phyloP scores from a whole-genome alignment of 2,888 invertebrate genomes.

The Macroteleia sp. region DNA sequence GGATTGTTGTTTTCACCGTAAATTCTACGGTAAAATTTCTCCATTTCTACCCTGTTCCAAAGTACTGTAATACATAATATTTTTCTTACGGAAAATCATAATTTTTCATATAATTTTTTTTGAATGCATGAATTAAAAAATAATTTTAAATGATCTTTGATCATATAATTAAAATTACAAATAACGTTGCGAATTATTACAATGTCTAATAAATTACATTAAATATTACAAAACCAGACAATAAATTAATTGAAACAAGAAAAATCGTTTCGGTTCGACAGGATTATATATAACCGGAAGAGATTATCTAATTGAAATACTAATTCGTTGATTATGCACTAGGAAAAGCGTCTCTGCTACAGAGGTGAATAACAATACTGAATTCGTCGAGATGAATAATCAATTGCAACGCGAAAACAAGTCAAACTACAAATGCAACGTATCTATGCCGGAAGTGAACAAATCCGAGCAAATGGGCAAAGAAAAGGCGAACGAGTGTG shows the following conservation, averaged over 20 bases:
- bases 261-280: not conserved
- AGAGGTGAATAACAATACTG: constrained; percentile 28
- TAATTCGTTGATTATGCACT: constrained; percentile 23
- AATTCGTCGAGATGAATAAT: constrained; percentile 36
- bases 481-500: constrained; percentile 59
- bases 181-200: too few species aligned
- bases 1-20: too few species aligned
- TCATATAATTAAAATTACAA: too few species aligned
- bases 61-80: too few species aligned
- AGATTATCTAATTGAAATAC: constrained; percentile 25
- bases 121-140: too few species aligned
- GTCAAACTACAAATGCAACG: constrained; percentile 36
- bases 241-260: not conserved
- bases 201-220: too few species aligned
- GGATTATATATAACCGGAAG: not conserved
- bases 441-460: constrained; percentile 54
- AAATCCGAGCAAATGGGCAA: constrained; percentile 55
- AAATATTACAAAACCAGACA: too few species aligned
- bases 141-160: too few species aligned
- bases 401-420: constrained; percentile 51
- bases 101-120: too few species aligned
- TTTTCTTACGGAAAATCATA: too few species aligned
- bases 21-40: too few species aligned
- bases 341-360: constrained; percentile 13
- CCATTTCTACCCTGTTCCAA: too few species aligned